A percentile compares a stretch with the other conserved stretches of the same genome.
Conservation (phyloP, 2,113 vertebrate genomes). For the Gopherus flavomarginatus region DNA sequence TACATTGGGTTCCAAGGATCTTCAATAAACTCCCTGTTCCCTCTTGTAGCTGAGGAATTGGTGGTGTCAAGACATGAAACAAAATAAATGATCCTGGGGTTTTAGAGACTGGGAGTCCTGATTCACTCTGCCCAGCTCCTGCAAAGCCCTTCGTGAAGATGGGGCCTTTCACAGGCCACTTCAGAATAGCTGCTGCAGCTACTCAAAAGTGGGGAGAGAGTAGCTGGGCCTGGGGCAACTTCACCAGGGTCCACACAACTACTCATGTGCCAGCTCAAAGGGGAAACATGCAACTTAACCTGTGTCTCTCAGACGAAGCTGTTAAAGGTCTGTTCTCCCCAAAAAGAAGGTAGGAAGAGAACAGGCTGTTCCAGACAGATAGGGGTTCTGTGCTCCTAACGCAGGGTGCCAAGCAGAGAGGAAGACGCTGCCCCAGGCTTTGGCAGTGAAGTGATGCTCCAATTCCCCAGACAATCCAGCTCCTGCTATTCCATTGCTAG, state of each 20-base stretch:
- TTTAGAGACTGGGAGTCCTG: not conserved
- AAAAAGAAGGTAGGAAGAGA: not conserved
- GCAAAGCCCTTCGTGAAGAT: not conserved
- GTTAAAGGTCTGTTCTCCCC: not conserved
- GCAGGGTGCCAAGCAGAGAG: not conserved
- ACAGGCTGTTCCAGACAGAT: not conserved
- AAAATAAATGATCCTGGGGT: not conserved
- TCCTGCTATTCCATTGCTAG: not conserved
- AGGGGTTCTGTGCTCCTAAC: not conserved
- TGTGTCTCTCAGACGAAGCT: not conserved
- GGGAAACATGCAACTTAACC: not conserved
- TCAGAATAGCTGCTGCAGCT: not conserved
- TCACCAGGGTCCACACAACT: not conserved
- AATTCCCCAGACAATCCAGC: not conserved
- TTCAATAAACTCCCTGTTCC: not conserved
- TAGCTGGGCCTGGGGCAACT: not conserved
- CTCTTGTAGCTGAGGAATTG: not conserved
- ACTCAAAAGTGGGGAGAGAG: not conserved
- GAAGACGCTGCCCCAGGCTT: not conserved
- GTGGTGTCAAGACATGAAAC: not conserved
- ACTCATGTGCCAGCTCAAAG: not conserved
- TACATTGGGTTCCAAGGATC: not conserved
- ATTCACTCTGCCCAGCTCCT: not conserved
- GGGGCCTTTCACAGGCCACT: not conserved
- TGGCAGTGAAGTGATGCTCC: not conserved